phyloP scores from a whole-genome alignment of 2,888 invertebrate genomes.

The Drosophila pseudotalamancana region DNA sequence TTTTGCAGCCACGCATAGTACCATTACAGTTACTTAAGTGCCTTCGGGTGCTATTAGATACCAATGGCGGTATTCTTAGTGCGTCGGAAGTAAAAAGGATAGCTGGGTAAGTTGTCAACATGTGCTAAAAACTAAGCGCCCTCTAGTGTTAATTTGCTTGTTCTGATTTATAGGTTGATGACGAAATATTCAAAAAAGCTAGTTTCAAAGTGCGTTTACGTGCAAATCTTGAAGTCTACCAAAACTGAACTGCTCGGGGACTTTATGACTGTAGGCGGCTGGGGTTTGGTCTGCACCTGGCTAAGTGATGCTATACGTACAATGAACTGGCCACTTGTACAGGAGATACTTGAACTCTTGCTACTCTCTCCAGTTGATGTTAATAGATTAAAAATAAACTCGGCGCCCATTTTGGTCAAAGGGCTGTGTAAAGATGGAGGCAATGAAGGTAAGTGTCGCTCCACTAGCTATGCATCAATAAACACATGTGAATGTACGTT shows the following conservation, averaged over 20 bases:
- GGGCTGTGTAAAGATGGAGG: conserved; percentile 92
- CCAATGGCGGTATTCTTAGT: conserved; percentile 94
- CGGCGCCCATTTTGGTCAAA: conserved; percentile 96
- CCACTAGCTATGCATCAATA: neutral
- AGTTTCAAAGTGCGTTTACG: conserved; percentile 97
- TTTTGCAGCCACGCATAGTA: conserved; percentile 95
- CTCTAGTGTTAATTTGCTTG: conserved; percentile 36
- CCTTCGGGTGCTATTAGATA: conserved; percentile 92
- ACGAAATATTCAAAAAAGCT: conserved; percentile 97
- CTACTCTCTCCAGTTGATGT: conserved; percentile 95
- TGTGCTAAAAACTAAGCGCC: conserved; percentile 33
- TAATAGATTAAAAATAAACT: conserved; percentile 94
- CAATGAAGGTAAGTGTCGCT: conserved; percentile 89
- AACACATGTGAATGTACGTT: neutral
- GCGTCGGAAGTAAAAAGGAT: conserved; percentile 94
- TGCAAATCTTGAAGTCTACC: conserved; percentile 95
- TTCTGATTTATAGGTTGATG: conserved; percentile 90
- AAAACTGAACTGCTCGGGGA: conserved; percentile 92
- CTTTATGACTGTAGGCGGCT: conserved; percentile 96
- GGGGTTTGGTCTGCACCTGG: conserved; percentile 96
- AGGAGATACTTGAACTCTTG: conserved; percentile 93
- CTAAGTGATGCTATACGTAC: conserved; percentile 93
- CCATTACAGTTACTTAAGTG: conserved; percentile 95
- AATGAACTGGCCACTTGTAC: conserved; percentile 94
- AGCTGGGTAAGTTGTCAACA: conserved; percentile 88